Percentiles rank a stretch among this genome's conserved stretches.
Evolutionary conservation across 2,797 vertebrate species (phyloP).

Genomic region (Catamblyrhynchus diadema): DNA sequence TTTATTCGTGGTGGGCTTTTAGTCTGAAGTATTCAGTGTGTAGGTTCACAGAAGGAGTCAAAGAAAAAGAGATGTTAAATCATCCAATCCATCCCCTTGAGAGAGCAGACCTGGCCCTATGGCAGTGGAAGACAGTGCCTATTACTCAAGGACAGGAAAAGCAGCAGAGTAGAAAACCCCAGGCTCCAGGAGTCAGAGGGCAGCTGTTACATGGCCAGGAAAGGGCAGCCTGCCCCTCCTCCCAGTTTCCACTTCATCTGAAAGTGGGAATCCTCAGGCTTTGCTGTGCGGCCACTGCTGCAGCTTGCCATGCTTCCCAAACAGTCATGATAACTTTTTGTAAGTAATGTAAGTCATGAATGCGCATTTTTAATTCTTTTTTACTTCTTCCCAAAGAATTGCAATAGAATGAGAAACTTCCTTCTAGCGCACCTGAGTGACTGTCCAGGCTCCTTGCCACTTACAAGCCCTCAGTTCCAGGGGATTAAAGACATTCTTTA

Average conservation of each 20-base stretch:
- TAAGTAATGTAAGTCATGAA: neutral
- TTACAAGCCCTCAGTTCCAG: neutral
- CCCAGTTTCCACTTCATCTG: neutral
- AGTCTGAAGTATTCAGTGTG: neutral
- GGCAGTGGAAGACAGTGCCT: neutral
- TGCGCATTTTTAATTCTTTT: neutral
- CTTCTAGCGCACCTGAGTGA: neutral
- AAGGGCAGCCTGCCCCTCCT: neutral
- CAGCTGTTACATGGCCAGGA: accelerated
- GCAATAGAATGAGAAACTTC: neutral
- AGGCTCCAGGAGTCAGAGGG: neutral
- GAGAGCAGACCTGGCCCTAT: neutral
- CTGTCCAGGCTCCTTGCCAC: neutral
- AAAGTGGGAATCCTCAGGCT: neutral
- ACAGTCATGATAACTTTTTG: neutral
- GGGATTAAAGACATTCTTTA: neutral
- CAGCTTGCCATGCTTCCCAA: neutral
- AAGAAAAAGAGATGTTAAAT: neutral
- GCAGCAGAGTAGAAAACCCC: neutral
- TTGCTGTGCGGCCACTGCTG: neutral
- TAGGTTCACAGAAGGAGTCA: neutral
- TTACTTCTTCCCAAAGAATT: neutral
- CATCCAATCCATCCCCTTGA: neutral
- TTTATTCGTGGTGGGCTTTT: neutral
- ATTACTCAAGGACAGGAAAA: neutral